A percentile compares a stretch with the other conserved stretches of the same genome.
Conservation (phyloP, 1,140 invertebrate genomes). For the Caenorhabditis tropicalis region DNA sequence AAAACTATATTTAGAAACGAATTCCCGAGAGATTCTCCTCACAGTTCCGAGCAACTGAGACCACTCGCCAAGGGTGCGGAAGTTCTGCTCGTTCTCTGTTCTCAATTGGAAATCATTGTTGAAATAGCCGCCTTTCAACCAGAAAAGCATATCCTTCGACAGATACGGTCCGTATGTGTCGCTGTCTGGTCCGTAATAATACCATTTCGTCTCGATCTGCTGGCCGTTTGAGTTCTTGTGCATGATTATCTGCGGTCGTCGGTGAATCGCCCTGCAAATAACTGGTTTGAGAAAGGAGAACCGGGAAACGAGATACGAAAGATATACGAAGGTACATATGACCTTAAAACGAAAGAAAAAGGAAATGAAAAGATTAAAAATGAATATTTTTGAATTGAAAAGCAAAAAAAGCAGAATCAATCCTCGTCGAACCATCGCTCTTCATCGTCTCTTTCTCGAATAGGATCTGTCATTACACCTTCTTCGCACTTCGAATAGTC, state of each 20-base stretch:
- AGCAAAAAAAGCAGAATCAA: not conserved
- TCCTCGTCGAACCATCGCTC: constrained; percentile 52
- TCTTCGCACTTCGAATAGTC: constrained; percentile 31
- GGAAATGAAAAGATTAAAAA: not conserved
- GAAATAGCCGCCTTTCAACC: constrained; percentile 22
- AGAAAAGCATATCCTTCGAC: constrained; percentile 21
- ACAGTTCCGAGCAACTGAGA: not conserved
- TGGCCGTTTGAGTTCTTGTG: not conserved
- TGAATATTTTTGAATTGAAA: not conserved
- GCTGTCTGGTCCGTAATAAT: not conserved
- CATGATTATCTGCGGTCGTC: not conserved
- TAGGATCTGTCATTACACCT: not conserved
- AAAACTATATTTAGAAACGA: not conserved
- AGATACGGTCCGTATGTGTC: constrained; percentile 15
- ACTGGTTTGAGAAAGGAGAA: not conserved
- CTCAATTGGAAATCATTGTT: not conserved
- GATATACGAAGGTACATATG: not conserved
- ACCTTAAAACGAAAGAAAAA: not conserved
- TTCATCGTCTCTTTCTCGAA: constrained; percentile 42
- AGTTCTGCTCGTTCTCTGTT: constrained; percentile 15
- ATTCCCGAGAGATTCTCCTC: not conserved
- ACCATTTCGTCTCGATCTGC: not conserved
- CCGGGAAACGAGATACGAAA: not conserved
- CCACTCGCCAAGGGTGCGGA: constrained; percentile 11
- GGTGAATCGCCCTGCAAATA: not conserved